phyloP scores from a whole-genome alignment of 2,888 invertebrate genomes.

The Epicampocera succincta region DNA sequence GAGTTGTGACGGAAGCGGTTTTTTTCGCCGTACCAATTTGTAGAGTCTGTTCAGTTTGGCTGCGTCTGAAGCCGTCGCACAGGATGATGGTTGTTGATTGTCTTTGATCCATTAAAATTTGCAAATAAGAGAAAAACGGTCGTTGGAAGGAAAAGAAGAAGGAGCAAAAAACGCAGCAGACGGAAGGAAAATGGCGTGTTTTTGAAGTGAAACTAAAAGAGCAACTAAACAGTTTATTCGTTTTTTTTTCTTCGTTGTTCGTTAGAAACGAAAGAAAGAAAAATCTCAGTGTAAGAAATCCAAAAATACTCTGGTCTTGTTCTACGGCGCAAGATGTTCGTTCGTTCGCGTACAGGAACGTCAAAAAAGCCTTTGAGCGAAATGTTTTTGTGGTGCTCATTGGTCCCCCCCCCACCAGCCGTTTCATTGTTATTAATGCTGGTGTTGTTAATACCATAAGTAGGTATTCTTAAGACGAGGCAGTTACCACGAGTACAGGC shows the following conservation, averaged over 20 bases:
- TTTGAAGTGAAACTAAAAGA: conserved; percentile 41
- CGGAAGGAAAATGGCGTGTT: conserved; percentile 63
- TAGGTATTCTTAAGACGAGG: conserved; percentile 34
- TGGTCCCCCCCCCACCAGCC: not conserved
- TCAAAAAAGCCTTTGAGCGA: conserved; percentile 57
- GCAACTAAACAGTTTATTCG: conserved; percentile 17
- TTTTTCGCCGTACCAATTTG: conserved; percentile 7
- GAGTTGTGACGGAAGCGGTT: conserved; percentile 31
- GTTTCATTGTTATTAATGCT: conserved; percentile 3
- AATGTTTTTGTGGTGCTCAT: conserved; percentile 53
- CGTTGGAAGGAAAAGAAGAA: too few species aligned
- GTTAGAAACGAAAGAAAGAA: not conserved
- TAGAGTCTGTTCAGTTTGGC: conserved; percentile 16
- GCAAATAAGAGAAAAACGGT: conserved; percentile 10
- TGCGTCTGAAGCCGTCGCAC: conserved; percentile 48
- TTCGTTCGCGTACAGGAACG: conserved; percentile 25
- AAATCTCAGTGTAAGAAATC: conserved; percentile 46
- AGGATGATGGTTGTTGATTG: conserved; percentile 62
- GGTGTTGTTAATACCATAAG: conserved; percentile 35
- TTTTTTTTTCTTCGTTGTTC: conserved; percentile 46
- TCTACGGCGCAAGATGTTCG: conserved; percentile 25
- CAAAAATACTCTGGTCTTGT: conserved; percentile 24
- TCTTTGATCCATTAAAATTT: conserved; percentile 60
- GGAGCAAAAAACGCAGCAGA: conserved; percentile 33
- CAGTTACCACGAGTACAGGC: not conserved